Conservation (phyloP, 2,888 invertebrate genomes). For the Leucoma salicis region DNA sequence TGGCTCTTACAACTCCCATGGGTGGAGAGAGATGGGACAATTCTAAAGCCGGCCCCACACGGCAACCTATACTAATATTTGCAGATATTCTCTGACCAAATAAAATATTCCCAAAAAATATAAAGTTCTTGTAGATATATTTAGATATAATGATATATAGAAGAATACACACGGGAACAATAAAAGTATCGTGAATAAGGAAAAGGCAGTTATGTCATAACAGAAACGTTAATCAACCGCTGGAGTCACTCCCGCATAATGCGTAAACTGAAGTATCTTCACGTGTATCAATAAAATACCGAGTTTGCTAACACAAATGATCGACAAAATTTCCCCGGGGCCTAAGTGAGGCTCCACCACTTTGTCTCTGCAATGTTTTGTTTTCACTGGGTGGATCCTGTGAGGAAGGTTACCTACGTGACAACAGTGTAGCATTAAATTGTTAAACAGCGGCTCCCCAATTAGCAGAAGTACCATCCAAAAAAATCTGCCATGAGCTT, state of each 20-base stretch:
- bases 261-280: constrained; percentile 30
- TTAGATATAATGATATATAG: too few species aligned
- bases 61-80: too few species aligned
- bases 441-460: constrained; percentile 41
- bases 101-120: too few species aligned
- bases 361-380: constrained; percentile 42
- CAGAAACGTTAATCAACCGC: too few species aligned
- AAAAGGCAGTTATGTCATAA: too few species aligned
- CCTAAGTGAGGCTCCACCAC: constrained; percentile 29
- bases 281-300: constrained; percentile 43
- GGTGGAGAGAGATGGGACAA: too few species aligned
- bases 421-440: constrained; percentile 37
- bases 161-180: too few species aligned
- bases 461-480: constrained; percentile 34
- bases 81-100: too few species aligned
- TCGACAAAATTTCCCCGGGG: constrained; percentile 52
- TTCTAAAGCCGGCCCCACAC: too few species aligned
- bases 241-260: neutral
- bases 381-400: constrained; percentile 35
- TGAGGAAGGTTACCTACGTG: constrained; percentile 33
- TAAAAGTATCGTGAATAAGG: too few species aligned
- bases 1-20: too few species aligned
- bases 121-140: too few species aligned
- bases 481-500: constrained; percentile 52
- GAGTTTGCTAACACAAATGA: constrained; percentile 50